Evolutionary conservation across 2,113 vertebrate genomes (phyloP), one percentile per base, ranked within the genome.

Genomic region (Cercocebus atys): DNA sequence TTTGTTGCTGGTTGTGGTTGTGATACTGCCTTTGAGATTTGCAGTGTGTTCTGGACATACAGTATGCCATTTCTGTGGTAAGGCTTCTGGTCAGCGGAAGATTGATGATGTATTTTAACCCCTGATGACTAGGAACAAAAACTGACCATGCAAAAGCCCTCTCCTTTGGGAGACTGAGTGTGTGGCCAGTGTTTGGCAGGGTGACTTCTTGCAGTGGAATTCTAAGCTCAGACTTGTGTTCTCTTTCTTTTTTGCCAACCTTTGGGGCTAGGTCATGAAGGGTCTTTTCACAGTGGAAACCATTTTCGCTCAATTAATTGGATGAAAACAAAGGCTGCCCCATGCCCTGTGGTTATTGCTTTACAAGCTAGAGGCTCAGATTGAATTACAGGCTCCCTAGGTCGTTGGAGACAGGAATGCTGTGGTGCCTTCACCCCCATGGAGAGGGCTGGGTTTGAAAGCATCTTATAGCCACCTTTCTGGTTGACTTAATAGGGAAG

Each of bases 271-370:
- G 90, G 90, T 94, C 84, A 86, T 11, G 30, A 83, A 94, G 92
- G 76, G 85, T 86, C 88, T 92, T 96, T 96, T 93, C 85, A 90
- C 47, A 95, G 84, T 90, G 59, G 94, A 95, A 90, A 79, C 52
- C 89, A 75, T 83, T 97, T 91, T 95, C 8, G 1, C 66, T 95
- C 72, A 93, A 32, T 96, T 96, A 97, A 81, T 81, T 82, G 92
- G 92, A 18, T 97, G 88, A 94, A 96, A 93, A 95, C 92, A 96
- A 97, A 96, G 84, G 72, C 81, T 70, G 94, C 75, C 40, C 66
- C 5, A 27, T 78, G 80, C 95, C 93, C 45, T 45, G 40, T 95
- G 92, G 84, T 95, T 93, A 86, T 64, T 90, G 84, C 96, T 95
- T 97, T 96, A 75, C 43, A 55, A 81, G 66, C 30, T 47, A 43